Percentiles rank a stretch among this genome's conserved stretches.
These are phyloP conservation scores for Chelonoidis abingdonii DNA, from an alignment of 2,113 vertebrate species.

Conservation along the genomic window DNA sequence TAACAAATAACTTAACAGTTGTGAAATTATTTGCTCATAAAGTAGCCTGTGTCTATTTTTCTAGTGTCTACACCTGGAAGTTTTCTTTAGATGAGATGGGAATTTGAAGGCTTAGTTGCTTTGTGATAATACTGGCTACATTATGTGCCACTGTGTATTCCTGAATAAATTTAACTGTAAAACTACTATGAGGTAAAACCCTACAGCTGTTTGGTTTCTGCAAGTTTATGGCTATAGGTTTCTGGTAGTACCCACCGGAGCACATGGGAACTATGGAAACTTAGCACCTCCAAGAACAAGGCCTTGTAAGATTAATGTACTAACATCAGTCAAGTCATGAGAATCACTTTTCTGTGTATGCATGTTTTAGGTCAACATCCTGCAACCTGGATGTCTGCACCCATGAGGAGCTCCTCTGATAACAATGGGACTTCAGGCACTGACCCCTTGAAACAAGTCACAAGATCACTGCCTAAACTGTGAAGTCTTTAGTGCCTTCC, in stretches of 20 bases:
- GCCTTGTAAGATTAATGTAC: not conserved
- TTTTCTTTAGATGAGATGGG: too few species aligned
- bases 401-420: not conserved
- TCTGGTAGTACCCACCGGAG: not conserved
- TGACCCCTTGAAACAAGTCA: not conserved
- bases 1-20: not conserved
- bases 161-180: too few species aligned
- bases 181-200: too few species aligned
- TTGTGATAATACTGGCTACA: too few species aligned
- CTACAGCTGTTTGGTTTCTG: not conserved
- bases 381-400: not conserved
- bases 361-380: not conserved
- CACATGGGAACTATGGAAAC: not conserved
- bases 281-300: not conserved
- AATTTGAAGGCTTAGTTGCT: too few species aligned
- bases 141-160: too few species aligned
- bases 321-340: not conserved
- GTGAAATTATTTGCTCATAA: constrained; percentile 5
- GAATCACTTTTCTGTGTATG: not conserved
- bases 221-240: not conserved
- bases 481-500: not conserved
- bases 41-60: not conserved
- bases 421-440: not conserved
- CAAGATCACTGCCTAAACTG: not conserved
- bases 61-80: not conserved